These are phyloP conservation scores for Tenualosa thibaudeaui DNA, from an alignment of 2,797 vertebrate genomes.

Conservation along the genomic window DNA sequence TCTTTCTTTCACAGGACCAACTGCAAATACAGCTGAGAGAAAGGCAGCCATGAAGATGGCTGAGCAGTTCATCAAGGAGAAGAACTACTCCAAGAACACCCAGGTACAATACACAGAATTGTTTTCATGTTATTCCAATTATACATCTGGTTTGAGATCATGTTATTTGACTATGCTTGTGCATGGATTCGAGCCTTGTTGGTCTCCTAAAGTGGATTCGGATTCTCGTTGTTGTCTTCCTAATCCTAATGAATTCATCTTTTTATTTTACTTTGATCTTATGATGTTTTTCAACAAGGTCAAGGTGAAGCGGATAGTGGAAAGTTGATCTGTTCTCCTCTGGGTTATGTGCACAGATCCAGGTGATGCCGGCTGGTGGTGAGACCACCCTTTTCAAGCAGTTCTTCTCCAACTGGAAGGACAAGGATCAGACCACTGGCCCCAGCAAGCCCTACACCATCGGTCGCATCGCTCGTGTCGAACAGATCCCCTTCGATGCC, in stretches of 20 bases:
- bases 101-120: constrained; percentile 58
- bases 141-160: background rate
- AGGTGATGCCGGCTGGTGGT: constrained; percentile 65
- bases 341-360: constrained; percentile 60
- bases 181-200: background rate
- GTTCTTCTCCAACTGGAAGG: constrained; percentile 76
- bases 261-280: no score
- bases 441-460: constrained; percentile 55
- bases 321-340: background rate
- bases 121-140: background rate
- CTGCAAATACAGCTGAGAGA: constrained; percentile 67
- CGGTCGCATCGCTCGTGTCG: constrained; percentile 63
- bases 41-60: constrained; percentile 60
- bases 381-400: constrained; percentile 76
- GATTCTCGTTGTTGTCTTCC: no score
- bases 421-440: constrained; percentile 67
- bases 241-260: no score
- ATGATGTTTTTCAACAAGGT: no score
- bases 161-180: background rate
- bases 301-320: no score
- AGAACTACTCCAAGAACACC: constrained; percentile 64
- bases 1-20: constrained; percentile 55
- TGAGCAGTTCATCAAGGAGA: constrained; percentile 65
- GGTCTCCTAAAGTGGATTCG: background rate
- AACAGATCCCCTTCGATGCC: constrained; percentile 72